Base-by-base conservation (phyloP, 2,113 vertebrate genomes). In the Brachypodius melanocephalos region DNA sequence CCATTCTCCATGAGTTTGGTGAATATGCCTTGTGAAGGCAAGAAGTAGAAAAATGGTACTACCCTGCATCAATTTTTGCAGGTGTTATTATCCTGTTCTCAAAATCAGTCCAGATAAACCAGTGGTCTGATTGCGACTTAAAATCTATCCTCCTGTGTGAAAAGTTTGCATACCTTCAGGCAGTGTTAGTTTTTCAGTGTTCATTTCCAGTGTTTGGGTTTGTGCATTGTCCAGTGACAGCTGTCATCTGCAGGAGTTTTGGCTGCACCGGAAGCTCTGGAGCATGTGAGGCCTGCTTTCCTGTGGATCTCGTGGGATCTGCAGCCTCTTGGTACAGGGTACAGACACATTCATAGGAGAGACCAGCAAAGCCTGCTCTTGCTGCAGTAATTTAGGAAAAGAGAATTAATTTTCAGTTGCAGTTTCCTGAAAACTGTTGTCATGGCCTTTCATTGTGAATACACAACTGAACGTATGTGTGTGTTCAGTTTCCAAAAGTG, bases 181-280 rank as follows among this genome's bases (percentile, higher is more conserved):
- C 73, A 43, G 29, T 5, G 31, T 36, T 46, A 26, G 48, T 57
- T 92, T 92, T 74, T 5, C 49, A 66, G 48, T 43, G 77, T 42
- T 58, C 61, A 7, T 51, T 74, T 85, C 6, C 59, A 38, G 51
- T 19, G 46, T 43, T 43, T 32, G 71, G 82, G 55, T 73, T 65
- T 4, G 1, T 62, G 84, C 74, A 10, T 25, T 25, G 63, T 82
- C 81, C 74, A 54, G 81, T 91, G 93, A 94, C 93, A 96, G 93
- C 94, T 96, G 88, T 96, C 90, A 96, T 62, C 91, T 76, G 88
- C 85, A 55, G 84, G 52, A 90, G 71, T 45, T 78, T 34, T 59
- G 88, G 67, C 88, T 85, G 90, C 14, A 20, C 71, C 42, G 28
- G 63, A 38, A 82, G 74, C 51, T 77, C 43, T 59, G 32, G 84